Base-by-base conservation (phyloP, 2,113 vertebrate genomes). In the Gopherus evgoodei region DNA sequence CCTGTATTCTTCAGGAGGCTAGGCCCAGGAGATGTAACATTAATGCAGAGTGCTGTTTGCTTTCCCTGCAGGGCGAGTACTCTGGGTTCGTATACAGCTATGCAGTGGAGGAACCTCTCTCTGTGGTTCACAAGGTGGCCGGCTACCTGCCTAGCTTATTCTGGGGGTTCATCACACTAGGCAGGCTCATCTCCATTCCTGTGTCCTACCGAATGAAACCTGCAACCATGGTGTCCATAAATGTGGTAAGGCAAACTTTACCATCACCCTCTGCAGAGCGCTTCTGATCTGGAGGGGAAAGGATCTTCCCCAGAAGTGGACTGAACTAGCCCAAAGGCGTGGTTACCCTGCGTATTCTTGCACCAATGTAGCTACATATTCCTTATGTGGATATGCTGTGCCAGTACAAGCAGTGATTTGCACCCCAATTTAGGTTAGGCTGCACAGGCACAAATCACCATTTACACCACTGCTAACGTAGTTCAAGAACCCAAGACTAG, bases 11-110 rank as follows among this genome's bases (percentile, higher is more conserved):
- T 47, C 2, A 83, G 47, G 38, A 1, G 42, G 56, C 84, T 29
- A 21, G 56, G 83, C 17, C 78, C 2, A 11, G 2, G 0, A 1
- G 5, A 12, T 2, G 3, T 29, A 76, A 0, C 1, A 0, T 0
- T 79, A 6, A 3, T 4, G 89, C 57, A 93, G 62, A 5, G 0
- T 85, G 92, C 93, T 62, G 2, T 90, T 14, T 96, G 97, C 31
- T 91, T 83, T 91, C 50, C 93, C 95, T 31, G 78, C 98, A 99
- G 99, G 99, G 99, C 8, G 98, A 98, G 1, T 99, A 99, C 57
- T 98, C 99, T 0, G 99, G 99, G 29, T 99, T 99, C 1, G 90
- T 99, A 83, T 99, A 99, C 97, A 99, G 98, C 96, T 99, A 99
- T 0, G 99, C 99, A 0, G 98, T 99, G 94, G 96, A 98, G 44